These are phyloP conservation scores for Parnassius glacialis DNA, from an alignment of 2,888 invertebrate species.

Conservation along the genomic window DNA sequence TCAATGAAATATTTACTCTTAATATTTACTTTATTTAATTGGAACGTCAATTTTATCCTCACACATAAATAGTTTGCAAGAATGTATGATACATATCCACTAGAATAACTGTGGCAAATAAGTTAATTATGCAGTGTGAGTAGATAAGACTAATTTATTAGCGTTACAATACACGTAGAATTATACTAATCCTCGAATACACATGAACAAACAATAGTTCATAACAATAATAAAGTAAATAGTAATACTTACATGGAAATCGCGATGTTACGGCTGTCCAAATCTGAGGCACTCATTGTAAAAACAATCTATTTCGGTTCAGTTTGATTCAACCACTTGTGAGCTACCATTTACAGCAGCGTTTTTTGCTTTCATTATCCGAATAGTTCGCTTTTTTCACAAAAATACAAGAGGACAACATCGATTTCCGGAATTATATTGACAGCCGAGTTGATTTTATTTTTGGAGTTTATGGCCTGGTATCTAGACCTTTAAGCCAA, in stretches of 20 bases:
- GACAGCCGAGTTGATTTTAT: too few relatives aligned
- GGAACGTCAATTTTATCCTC: too few relatives aligned
- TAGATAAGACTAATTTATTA: constrained; percentile 17
- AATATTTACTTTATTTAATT: too few relatives aligned
- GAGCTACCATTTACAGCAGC: constrained; percentile 52
- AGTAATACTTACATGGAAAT: constrained; percentile 77
- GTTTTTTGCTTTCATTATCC: constrained; percentile 75
- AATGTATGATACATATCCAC: not conserved
- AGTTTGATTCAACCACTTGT: constrained; percentile 50
- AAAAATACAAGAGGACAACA: constrained; percentile 54
- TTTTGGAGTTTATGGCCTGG: too few relatives aligned
- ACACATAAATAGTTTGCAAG: not conserved
- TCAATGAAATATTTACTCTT: too few relatives aligned
- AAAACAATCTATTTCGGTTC: constrained; percentile 45
- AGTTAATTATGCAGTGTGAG: constrained; percentile 7
- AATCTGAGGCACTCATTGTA: constrained; percentile 72
- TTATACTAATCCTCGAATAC: constrained; percentile 41
- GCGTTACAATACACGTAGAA: constrained; percentile 16
- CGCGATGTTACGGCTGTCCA: constrained; percentile 73
- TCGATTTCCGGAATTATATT: constrained; percentile 43
- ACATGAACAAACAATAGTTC: constrained; percentile 38
- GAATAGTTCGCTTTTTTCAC: constrained; percentile 57
- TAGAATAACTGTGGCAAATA: constrained; percentile 15
- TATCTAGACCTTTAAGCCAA: too few relatives aligned
- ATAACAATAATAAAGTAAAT: constrained; percentile 35